A percentile compares a stretch with the other conserved stretches of the same genome.
Evolutionary conservation across 1,140 invertebrate species (phyloP).

Genomic region (Nixonia krombeini): DNA sequence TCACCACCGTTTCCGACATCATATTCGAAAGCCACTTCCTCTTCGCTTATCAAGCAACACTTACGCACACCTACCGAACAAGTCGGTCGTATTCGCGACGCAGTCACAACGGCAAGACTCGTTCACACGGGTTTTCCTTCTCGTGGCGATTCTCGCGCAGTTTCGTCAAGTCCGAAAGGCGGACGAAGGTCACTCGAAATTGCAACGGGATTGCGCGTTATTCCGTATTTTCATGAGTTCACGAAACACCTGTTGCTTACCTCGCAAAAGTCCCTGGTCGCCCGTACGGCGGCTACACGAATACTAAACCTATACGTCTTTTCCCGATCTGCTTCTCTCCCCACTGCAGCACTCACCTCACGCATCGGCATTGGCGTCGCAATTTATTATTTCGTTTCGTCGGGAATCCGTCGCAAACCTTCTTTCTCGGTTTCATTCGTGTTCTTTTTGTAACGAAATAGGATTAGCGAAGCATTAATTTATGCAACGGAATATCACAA

Average conservation of each 20-base stretch:
- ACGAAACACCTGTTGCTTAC: background rate
- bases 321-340: background rate
- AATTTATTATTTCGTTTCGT: no score
- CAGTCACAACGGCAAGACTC: no score
- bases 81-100: background rate
- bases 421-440: no score
- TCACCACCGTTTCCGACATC: slow-evolving; percentile 11
- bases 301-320: background rate
- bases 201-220: background rate
- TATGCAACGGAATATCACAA: no score
- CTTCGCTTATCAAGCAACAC: background rate
- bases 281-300: background rate
- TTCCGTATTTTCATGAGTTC: background rate
- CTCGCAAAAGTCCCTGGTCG: background rate
- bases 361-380: background rate
- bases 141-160: no score
- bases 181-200: no score
- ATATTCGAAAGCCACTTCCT: background rate
- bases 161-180: no score
- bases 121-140: no score
- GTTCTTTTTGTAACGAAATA: no score
- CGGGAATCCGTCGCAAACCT: no score
- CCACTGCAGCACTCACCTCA: background rate
- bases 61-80: background rate
- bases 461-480: no score